Percentiles rank a stretch among this genome's conserved stretches.
phyloP scores from a whole-genome alignment of 2,888 invertebrate species.

The Lacanobia oleracea region DNA sequence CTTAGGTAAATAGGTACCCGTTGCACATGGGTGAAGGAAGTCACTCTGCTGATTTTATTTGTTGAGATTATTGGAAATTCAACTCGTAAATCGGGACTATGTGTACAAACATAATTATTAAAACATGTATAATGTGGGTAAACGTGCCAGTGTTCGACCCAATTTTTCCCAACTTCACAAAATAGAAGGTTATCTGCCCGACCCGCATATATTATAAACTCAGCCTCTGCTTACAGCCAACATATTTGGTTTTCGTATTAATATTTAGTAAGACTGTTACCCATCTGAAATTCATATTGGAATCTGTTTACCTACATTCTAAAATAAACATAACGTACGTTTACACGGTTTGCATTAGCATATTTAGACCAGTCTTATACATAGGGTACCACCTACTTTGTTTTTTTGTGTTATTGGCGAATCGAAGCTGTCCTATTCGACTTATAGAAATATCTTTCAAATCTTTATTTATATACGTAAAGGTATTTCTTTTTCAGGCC shows the following conservation, averaged over 20 bases:
- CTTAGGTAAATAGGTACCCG: neutral
- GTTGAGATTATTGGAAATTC: neutral
- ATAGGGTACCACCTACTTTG: neutral
- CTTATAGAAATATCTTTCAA: neutral
- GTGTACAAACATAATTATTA: constrained; percentile 24
- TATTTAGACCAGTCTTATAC: constrained; percentile 21
- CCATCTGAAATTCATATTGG: constrained; percentile 49
- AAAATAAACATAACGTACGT: constrained; percentile 38
- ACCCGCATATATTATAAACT: constrained; percentile 41
- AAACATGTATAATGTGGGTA: constrained; percentile 33
- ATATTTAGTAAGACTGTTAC: constrained; percentile 41
- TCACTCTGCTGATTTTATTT: neutral
- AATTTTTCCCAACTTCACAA: constrained; percentile 45
- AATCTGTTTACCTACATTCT: constrained; percentile 52
- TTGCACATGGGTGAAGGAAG: neutral
- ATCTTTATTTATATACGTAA: neutral
- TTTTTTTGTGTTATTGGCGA: constrained; percentile 14
- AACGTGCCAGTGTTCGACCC: constrained; percentile 41
- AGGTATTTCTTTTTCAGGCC: neutral
- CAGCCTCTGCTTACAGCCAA: constrained; percentile 19
- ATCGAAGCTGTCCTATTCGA: neutral
- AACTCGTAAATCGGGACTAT: neutral
- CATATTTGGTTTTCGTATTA: constrained; percentile 46
- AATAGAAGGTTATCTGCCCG: constrained; percentile 48
- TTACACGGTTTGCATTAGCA: constrained; percentile 34